A percentile compares a stretch with the other conserved stretches of the same genome.
phyloP scores from a whole-genome alignment of 1,140 invertebrate genomes.

The Antheraea mylitta region DNA sequence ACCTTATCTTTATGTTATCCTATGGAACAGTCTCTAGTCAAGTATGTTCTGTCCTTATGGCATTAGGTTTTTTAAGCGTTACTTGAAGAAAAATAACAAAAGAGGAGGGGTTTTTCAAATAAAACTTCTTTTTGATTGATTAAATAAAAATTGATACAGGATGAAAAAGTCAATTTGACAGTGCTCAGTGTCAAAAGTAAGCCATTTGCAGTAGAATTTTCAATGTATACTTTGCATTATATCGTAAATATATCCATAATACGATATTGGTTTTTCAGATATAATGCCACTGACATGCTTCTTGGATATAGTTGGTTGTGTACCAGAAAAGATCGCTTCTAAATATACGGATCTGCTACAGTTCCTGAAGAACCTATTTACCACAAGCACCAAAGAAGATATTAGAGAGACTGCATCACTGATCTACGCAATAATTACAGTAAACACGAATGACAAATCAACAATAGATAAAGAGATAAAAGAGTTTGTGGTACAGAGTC shows the following conservation, averaged over 20 bases:
- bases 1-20: too few species aligned
- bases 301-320: conserved; percentile 86
- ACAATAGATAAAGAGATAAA: conserved; percentile 80
- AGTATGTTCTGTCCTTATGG: too few species aligned
- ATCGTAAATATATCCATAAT: background rate
- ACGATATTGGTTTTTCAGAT: conserved; percentile 58
- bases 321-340: conserved; percentile 80
- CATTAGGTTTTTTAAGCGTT: too few species aligned
- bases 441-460: conserved; percentile 70
- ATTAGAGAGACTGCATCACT: conserved; percentile 85
- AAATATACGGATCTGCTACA: conserved; percentile 80
- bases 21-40: too few species aligned
- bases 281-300: conserved; percentile 84
- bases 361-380: conserved; percentile 83
- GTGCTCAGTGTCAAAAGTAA: too few species aligned
- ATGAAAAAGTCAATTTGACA: too few species aligned
- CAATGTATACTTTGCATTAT: too few species aligned
- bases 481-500: conserved; percentile 77
- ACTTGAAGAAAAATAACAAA: too few species aligned
- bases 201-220: too few species aligned
- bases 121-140: too few species aligned
- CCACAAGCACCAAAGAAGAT: conserved; percentile 85
- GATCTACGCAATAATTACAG: conserved; percentile 84
- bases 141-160: too few species aligned
- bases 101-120: too few species aligned